phyloP scores from a whole-genome alignment of 2,888 invertebrate genomes.

The Pteria penguin region DNA sequence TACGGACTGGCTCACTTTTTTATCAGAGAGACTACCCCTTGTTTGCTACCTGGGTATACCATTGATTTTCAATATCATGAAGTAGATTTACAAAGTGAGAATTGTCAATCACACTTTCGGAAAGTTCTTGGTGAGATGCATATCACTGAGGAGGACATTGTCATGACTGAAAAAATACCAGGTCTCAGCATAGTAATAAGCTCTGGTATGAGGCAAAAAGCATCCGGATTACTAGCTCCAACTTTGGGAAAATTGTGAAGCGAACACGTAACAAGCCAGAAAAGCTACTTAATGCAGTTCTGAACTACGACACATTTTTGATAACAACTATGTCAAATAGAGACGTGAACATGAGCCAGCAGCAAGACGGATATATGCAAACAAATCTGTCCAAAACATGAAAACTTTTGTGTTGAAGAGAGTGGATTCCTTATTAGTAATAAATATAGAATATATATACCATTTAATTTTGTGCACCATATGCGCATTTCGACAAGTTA shows the following conservation, averaged over 20 bases:
- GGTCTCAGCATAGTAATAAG: conserved; percentile 19
- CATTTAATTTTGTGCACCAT: too few species aligned
- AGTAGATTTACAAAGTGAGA: background rate
- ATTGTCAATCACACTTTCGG: background rate
- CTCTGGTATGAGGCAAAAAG: conserved; percentile 13
- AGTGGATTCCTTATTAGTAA: conserved; percentile 26
- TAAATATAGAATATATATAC: too few species aligned
- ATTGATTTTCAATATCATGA: background rate
- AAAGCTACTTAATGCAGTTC: background rate
- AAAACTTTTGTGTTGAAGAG: background rate
- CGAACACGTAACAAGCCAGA: conserved; percentile 22
- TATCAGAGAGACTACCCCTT: too few species aligned
- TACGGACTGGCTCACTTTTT: too few species aligned
- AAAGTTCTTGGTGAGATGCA: background rate
- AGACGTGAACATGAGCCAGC: conserved; percentile 38
- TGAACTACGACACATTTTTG: conserved; percentile 19
- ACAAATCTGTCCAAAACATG: background rate
- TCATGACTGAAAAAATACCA: conserved; percentile 17
- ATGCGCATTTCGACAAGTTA: too few species aligned
- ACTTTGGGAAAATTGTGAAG: conserved; percentile 31
- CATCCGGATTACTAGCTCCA: conserved; percentile 25
- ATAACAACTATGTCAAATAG: conserved; percentile 2
- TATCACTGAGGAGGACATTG: background rate
- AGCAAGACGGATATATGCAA: background rate
- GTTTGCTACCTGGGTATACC: too few species aligned